Percentiles rank a stretch among this genome's conserved stretches.
Conservation (phyloP, 2,113 vertebrate species). For the Psilopogon haemacephalus region DNA sequence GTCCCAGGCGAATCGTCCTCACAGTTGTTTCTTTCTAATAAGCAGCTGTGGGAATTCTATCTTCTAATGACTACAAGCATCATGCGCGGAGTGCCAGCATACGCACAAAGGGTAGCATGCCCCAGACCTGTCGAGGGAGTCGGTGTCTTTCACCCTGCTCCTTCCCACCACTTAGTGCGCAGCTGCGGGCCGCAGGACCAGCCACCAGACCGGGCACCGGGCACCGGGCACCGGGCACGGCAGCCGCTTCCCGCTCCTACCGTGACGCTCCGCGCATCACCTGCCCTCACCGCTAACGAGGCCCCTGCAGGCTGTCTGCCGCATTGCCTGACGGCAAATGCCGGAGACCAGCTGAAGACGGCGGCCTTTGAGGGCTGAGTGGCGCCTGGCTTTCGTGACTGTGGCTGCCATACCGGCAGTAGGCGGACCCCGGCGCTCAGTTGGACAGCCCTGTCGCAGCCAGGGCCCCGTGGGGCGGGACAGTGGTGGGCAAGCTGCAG, state of each 20-base stretch:
- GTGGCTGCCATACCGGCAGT: not conserved
- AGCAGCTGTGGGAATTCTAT: not conserved
- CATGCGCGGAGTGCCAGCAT: not conserved
- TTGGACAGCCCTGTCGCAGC: rapidly evolving
- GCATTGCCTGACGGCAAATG: not conserved
- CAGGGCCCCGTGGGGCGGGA: not conserved
- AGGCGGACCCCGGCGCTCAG: not conserved
- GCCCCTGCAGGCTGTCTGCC: not conserved
- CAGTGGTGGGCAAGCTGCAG: not conserved
- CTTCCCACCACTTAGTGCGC: too few relatives aligned
- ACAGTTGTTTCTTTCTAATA: not conserved
- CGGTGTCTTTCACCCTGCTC: too few relatives aligned
- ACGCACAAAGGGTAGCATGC: not conserved
- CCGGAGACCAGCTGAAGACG: not conserved
- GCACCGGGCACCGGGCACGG: too few relatives aligned
- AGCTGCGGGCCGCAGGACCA: too few relatives aligned
- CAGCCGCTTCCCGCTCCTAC: not conserved
- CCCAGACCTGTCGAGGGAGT: not conserved
- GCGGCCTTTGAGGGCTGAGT: not conserved
- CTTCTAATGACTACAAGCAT: not conserved
- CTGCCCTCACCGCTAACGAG: not conserved
- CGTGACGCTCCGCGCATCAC: not conserved
- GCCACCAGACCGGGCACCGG: too few relatives aligned
- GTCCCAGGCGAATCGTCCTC: not conserved
- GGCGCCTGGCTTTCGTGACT: not conserved